phyloP scores from a whole-genome alignment of 2,797 vertebrate genomes.

The Eurystomus glaucurus region DNA sequence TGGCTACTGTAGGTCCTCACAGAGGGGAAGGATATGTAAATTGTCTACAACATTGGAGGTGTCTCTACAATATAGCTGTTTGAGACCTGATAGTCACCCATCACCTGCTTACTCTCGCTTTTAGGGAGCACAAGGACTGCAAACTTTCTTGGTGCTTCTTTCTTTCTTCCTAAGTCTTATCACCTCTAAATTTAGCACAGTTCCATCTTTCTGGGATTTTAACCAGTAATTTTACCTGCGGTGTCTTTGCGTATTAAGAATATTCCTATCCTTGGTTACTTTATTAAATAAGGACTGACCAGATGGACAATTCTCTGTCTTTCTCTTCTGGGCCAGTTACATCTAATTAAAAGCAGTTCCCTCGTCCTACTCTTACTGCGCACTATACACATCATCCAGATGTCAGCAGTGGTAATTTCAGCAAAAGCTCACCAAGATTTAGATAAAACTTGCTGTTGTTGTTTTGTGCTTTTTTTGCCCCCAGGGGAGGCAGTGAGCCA shows the following conservation, averaged over 20 bases:
- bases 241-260: conserved; percentile 1
- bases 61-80: neutral
- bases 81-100: neutral
- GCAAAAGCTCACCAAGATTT: conserved; percentile 67
- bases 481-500: conserved; percentile 36
- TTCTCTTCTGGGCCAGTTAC: conserved; percentile 62
- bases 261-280: conserved; percentile 38
- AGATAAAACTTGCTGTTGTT: conserved; percentile 61
- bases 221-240: conserved; percentile 26
- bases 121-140: neutral
- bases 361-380: conserved; percentile 42
- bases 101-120: neutral
- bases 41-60: neutral
- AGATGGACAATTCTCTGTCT: conserved; percentile 63
- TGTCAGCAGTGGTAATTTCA: conserved; percentile 78
- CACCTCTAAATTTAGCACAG: neutral
- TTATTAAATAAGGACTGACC: conserved; percentile 74
- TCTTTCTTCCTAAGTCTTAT: neutral
- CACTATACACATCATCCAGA: conserved; percentile 69
- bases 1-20: neutral
- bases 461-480: neutral
- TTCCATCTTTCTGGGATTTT: neutral
- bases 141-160: neutral
- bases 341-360: conserved; percentile 79
- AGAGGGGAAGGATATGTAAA: neutral